phyloP scores from a whole-genome alignment of 2,888 invertebrate species.

The Rutpela maculata region DNA sequence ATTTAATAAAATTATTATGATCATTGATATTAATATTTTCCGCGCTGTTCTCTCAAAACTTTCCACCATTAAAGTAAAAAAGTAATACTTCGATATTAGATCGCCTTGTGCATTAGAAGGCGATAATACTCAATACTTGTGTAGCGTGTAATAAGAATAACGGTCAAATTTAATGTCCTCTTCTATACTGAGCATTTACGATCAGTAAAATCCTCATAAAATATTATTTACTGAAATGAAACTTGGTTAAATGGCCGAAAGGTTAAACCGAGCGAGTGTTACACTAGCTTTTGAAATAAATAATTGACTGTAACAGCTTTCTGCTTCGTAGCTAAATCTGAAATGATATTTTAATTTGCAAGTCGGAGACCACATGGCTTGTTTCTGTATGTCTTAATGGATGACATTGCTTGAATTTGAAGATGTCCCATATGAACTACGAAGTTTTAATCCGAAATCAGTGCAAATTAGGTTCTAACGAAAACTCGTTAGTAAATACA shows the following conservation, averaged over 20 bases:
- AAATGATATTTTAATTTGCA: background rate
- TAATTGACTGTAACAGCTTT: background rate
- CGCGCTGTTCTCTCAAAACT: background rate
- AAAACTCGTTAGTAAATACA: no score
- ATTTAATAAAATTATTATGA: no score
- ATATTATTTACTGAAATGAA: slow-evolving; percentile 21
- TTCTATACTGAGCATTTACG: slow-evolving; percentile 34
- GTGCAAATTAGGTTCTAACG: no score
- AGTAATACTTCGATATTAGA: background rate
- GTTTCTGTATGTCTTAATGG: no score
- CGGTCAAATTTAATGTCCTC: slow-evolving; percentile 8
- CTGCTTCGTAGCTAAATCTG: background rate
- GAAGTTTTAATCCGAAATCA: no score
- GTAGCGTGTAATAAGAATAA: slow-evolving; percentile 22
- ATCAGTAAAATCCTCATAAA: slow-evolving; percentile 27
- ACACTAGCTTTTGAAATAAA: background rate
- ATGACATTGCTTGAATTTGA: no score
- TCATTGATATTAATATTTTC: no score
- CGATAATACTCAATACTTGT: slow-evolving; percentile 20
- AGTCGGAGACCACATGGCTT: no score
- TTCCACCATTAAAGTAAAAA: background rate
- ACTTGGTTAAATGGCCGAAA: background rate
- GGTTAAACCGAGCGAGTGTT: slow-evolving; percentile 24
- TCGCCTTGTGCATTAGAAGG: background rate
- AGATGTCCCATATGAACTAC: no score